A percentile compares a stretch with the other conserved stretches of the same genome.
Conservation (phyloP, 2,888 invertebrate genomes). For the Trichacis sp. region DNA sequence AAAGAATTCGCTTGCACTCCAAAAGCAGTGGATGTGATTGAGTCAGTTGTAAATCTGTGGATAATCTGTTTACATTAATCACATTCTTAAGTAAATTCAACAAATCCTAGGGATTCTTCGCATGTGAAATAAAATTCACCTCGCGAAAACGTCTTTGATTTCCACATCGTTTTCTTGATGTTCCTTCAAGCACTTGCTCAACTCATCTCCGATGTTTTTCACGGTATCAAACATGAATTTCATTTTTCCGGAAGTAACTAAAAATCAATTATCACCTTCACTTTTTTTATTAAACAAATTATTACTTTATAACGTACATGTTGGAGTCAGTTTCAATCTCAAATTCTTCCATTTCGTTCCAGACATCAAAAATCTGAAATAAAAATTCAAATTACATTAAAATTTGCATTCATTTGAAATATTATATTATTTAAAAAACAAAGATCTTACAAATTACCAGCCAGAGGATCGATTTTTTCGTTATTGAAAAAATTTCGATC, state of each 20-base stretch:
- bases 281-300: too few species aligned
- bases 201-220: conserved; percentile 43
- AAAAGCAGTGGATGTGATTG: conserved; percentile 45
- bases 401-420: too few species aligned
- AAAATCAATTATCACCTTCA: too few species aligned
- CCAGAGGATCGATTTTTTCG: conserved; percentile 49
- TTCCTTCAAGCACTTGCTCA: conserved; percentile 27
- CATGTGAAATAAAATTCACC: conserved; percentile 34
- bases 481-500: conserved; percentile 50
- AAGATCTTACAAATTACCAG: conserved; percentile 38
- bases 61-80: too few species aligned
- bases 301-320: too few species aligned
- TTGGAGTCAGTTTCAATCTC: conserved; percentile 56
- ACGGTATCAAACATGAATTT: conserved; percentile 53
- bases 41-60: conserved; percentile 42
- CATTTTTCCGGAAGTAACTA: conserved; percentile 56
- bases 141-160: conserved; percentile 37
- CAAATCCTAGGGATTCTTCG: too few species aligned
- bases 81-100: too few species aligned
- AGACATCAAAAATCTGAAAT: conserved; percentile 31
- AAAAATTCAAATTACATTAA: too few species aligned
- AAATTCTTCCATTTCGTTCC: conserved; percentile 55
- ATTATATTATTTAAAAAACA: too few species aligned
- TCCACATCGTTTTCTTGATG: conserved; percentile 26
- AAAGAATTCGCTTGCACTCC: conserved; percentile 42